Base-by-base conservation (phyloP, 2,888 invertebrate genomes). In the Spodoptera littoralis region DNA sequence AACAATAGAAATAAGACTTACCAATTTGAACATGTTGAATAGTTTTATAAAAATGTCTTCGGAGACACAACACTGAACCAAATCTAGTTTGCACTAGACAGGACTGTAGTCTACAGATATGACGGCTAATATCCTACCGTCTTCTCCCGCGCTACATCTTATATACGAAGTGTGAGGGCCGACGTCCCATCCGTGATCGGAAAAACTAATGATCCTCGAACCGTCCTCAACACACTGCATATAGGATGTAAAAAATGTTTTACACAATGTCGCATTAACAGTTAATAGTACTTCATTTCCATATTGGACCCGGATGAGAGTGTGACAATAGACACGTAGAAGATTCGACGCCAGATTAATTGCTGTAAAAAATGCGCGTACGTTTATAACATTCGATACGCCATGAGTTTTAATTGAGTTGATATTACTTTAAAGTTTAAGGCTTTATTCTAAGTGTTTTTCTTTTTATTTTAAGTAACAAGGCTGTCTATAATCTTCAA, bases 201-300 rank as follows among this genome's bases (percentile, higher is more conserved):
- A 92, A 93, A 90, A 87, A 79, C 80, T 92, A 92, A 92, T 92
- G 85, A 80, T 70, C 70, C 60, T 68, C 60, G 72, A 76, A 72
- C 79, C 81, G 86, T 87, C 88, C 89, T 88, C 86, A 83, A 74
- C 80, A 77, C 78, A 81, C 86, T 84, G 86, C 86, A 82, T 86
- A 81, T 77, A 85, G 83, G 85, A 86, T 86, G 79, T 84, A 82
- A 82, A 79, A 82, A 79, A 81, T 75, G 52, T 79, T 67, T 71
- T 74, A 85, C 83, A 94, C 93, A 93, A 93, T 94, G 91, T 90
- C 92, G 77, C 93, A 93, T 93, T 93, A 93, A 88, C 79, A 80
- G 83, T 85, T 90, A 91, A 90, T 88, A 88, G 88, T 79, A 77
- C 84, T 79, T 90, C 88, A 91, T 91, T 86, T 88, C 92, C 92